Percentiles rank a stretch among this genome's conserved stretches.
Evolutionary conservation across 1,140 invertebrate species (phyloP).

Genomic region (Muscidifurax raptorellus): DNA sequence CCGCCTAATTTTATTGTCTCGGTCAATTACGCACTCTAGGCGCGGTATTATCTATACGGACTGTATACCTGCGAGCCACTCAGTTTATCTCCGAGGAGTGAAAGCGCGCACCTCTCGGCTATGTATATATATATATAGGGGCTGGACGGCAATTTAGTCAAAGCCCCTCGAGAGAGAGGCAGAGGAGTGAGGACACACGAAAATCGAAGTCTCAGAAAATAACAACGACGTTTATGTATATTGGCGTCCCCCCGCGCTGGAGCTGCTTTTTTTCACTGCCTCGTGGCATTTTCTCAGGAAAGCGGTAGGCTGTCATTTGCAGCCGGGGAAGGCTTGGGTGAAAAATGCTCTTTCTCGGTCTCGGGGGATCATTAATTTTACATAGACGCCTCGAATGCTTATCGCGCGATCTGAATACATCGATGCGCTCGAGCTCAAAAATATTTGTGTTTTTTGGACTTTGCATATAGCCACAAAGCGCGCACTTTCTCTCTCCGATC

Average conservation of each 20-base stretch:
- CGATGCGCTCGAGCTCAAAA: too few relatives aligned
- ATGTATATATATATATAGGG: not conserved
- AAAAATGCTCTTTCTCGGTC: not conserved
- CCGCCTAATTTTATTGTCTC: conserved; percentile 29
- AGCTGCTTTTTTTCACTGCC: conserved; percentile 19
- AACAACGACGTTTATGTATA: not conserved
- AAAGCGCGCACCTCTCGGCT: not conserved
- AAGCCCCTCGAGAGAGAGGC: not conserved
- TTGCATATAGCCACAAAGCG: not conserved
- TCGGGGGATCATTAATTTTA: too few relatives aligned
- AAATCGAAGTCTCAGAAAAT: not conserved
- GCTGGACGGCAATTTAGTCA: not conserved
- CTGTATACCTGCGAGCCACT: not conserved
- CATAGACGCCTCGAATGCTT: too few relatives aligned
- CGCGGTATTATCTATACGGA: not conserved
- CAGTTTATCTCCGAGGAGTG: not conserved
- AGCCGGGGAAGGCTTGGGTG: not conserved
- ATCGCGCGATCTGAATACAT: too few relatives aligned
- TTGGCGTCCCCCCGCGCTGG: conserved; percentile 14
- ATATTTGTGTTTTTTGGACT: not conserved
- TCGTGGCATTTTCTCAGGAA: conserved; percentile 19
- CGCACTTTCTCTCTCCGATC: too few relatives aligned
- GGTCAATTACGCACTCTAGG: conserved; percentile 12
- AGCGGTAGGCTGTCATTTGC: not conserved
- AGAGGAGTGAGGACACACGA: not conserved